phyloP scores from a whole-genome alignment of 2,797 vertebrate species.

The Discoglossus pictus region DNA sequence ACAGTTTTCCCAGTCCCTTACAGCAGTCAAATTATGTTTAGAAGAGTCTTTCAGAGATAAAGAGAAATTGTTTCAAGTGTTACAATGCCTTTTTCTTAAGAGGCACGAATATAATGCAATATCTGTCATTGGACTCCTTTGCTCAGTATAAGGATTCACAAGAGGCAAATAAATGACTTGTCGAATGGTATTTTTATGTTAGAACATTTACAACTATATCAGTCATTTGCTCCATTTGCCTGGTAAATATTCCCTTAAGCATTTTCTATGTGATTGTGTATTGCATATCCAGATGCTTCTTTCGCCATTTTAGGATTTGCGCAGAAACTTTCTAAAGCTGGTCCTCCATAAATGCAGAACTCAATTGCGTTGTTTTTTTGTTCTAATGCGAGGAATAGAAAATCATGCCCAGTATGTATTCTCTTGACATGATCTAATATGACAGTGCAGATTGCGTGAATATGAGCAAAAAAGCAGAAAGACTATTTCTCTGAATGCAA shows the following conservation, averaged over 20 bases:
- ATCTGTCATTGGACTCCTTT: neutral
- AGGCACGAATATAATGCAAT: neutral
- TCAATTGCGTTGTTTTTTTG: neutral
- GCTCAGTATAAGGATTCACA: slow-evolving; percentile 4
- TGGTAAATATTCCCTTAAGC: neutral
- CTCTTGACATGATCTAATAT: neutral
- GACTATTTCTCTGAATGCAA: neutral
- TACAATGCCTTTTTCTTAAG: rapidly evolving
- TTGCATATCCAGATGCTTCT: slow-evolving; percentile 18
- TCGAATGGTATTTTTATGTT: slow-evolving; percentile 2
- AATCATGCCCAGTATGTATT: neutral
- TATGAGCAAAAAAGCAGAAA: neutral
- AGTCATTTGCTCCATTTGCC: neutral
- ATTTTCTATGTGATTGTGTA: slow-evolving; percentile 1
- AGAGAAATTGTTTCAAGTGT: neutral
- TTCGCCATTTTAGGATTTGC: slow-evolving; percentile 2
- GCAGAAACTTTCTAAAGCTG: neutral
- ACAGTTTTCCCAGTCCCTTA: neutral
- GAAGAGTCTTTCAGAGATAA: slow-evolving; percentile 2
- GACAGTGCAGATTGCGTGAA: neutral
- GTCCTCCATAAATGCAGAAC: neutral
- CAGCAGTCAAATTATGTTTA: neutral
- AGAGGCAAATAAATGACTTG: slow-evolving; percentile 1
- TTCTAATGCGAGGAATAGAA: neutral
- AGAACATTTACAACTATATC: slow-evolving; percentile 5